These are phyloP conservation scores for Poeciliopsis paucimaculata DNA, from an alignment of 2,797 vertebrate species.

Conservation along the genomic window DNA sequence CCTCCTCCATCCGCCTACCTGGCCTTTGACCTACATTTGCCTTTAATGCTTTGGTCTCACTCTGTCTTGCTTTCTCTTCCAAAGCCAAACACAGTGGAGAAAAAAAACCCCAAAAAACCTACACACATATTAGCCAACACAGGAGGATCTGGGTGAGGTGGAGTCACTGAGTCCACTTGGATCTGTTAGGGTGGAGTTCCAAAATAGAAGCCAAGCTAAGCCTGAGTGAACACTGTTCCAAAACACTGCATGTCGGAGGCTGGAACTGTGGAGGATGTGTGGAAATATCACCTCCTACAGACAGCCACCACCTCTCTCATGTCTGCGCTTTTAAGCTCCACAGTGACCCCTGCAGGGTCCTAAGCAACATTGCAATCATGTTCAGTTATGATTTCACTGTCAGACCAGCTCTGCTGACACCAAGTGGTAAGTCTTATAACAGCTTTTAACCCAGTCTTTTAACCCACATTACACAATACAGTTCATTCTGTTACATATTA, in stretches of 20 bases:
- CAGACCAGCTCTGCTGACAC: slow-evolving; percentile 27
- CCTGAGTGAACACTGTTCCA: slow-evolving; percentile 60
- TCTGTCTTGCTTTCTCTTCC: slow-evolving; percentile 22
- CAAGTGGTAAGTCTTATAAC: slow-evolving; percentile 22
- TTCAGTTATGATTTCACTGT: neutral
- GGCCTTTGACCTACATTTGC: slow-evolving; percentile 63
- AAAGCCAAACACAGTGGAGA: slow-evolving; percentile 21
- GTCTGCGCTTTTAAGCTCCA: slow-evolving; percentile 22
- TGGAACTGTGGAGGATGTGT: slow-evolving; percentile 10
- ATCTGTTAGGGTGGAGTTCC: slow-evolving; percentile 62
- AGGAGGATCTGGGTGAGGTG: slow-evolving; percentile 46
- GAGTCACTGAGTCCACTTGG: slow-evolving; percentile 57
- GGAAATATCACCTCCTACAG: slow-evolving; percentile 50
- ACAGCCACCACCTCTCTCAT: neutral
- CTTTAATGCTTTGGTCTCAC: slow-evolving; percentile 25
- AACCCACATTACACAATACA: neutral
- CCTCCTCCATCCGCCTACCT: slow-evolving; percentile 24
- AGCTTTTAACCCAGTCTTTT: neutral
- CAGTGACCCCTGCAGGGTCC: slow-evolving; percentile 56
- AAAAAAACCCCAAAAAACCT: neutral
- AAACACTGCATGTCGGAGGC: slow-evolving; percentile 36
- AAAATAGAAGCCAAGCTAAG: slow-evolving; percentile 67
- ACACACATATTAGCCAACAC: slow-evolving; percentile 12
- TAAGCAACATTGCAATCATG: neutral
- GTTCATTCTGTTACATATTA: neutral